Conservation (phyloP, 2,797 vertebrate genomes). For the Artibeus lituratus region DNA sequence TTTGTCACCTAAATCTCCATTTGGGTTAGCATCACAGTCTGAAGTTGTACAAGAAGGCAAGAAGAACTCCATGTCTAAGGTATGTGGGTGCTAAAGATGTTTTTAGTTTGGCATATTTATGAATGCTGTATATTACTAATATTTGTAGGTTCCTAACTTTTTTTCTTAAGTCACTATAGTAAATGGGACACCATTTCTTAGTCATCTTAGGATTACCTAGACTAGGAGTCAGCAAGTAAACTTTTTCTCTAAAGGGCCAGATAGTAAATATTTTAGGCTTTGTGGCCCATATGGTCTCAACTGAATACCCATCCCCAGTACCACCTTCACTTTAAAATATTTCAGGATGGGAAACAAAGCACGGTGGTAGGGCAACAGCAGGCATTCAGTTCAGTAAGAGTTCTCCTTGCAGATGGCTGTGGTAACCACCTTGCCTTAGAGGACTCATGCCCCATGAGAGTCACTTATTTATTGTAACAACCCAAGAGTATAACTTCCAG, state of each 20-base stretch:
- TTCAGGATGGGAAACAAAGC: not conserved
- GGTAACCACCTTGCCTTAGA: not conserved
- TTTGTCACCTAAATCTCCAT: constrained; percentile 77
- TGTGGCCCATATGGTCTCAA: not conserved
- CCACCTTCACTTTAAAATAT: not conserved
- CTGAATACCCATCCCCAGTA: not conserved
- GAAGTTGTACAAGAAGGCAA: constrained; percentile 33
- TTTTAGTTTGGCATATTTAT: not conserved
- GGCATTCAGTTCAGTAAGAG: not conserved
- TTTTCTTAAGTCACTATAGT: not conserved
- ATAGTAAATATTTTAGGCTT: constrained; percentile 1
- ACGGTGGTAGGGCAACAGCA: not conserved
- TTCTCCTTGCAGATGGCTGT: not conserved
- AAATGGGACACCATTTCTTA: not conserved
- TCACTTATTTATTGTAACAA: not conserved
- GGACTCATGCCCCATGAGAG: not conserved
- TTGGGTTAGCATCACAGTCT: not conserved
- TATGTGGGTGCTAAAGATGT: constrained; percentile 56
- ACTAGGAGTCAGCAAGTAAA: not conserved
- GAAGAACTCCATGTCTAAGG: constrained; percentile 60
- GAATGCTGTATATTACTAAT: not conserved
- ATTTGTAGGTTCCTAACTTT: not conserved
- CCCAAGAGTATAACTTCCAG: not conserved
- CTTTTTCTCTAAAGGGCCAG: not conserved
- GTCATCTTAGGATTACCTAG: not conserved